phyloP scores from a whole-genome alignment of 2,113 vertebrate species.

The Macaca fascicularis region T2T-MFA8v1.1 NC_088375.1:44220001-44220500 shows the following conservation, averaged over 20 bases:
- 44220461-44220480: background rate
- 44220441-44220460: conserved; percentile 11
- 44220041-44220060: no score
- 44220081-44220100: background rate
- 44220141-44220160: background rate
- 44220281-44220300: background rate
- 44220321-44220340: background rate
- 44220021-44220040: no score
- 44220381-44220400: background rate
- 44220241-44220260: background rate
- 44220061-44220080: background rate
- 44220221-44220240: background rate
- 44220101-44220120: background rate
- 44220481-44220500: background rate
- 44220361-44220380: background rate
- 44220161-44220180: background rate
- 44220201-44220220: background rate
- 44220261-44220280: background rate
- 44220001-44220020: background rate
- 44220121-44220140: background rate
- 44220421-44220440: conserved; percentile 18
- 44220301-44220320: background rate
- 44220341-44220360: background rate
- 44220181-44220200: background rate
- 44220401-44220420: background rate